Conservation (phyloP, 1,140 invertebrate species). For the Scaptomyza pallida region DNA sequence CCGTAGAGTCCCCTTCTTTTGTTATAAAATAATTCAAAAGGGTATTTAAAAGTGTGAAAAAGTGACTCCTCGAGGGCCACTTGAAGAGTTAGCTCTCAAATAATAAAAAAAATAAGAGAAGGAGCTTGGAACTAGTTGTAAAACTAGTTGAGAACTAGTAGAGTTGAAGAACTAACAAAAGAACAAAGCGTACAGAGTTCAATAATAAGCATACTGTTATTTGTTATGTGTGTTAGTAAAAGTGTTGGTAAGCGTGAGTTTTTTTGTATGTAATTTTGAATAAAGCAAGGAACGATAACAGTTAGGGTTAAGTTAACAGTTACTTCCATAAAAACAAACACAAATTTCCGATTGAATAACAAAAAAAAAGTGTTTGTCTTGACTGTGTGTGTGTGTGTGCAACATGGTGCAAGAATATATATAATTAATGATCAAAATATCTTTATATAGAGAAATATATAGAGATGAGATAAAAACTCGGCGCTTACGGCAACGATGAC, state of each 20-base stretch:
- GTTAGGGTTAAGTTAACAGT: slow-evolving; percentile 5
- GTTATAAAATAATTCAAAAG: no score
- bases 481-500: slow-evolving; percentile 84
- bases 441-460: slow-evolving; percentile 8
- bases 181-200: background rate
- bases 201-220: slow-evolving; percentile 5
- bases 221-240: slow-evolving; percentile 11
- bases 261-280: slow-evolving; percentile 46
- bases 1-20: no score
- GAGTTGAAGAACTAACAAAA: no score
- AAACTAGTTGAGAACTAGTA: no score
- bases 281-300: background rate
- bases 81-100: no score
- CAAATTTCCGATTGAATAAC: slow-evolving; percentile 1
- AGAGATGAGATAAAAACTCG: slow-evolving; percentile 58
- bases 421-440: slow-evolving; percentile 8
- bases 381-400: slow-evolving; percentile 20
- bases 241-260: slow-evolving; percentile 79
- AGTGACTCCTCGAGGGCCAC: no score
- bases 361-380: slow-evolving; percentile 26
- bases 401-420: slow-evolving; percentile 16
- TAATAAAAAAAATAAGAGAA: no score
- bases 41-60: no score
- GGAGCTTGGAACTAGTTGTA: no score
- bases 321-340: slow-evolving; percentile 18